A percentile compares a stretch with the other conserved stretches of the same genome.
Evolutionary conservation across 2,888 invertebrate species (phyloP).

Genomic region (Dinocampus coccinellae): DNA sequence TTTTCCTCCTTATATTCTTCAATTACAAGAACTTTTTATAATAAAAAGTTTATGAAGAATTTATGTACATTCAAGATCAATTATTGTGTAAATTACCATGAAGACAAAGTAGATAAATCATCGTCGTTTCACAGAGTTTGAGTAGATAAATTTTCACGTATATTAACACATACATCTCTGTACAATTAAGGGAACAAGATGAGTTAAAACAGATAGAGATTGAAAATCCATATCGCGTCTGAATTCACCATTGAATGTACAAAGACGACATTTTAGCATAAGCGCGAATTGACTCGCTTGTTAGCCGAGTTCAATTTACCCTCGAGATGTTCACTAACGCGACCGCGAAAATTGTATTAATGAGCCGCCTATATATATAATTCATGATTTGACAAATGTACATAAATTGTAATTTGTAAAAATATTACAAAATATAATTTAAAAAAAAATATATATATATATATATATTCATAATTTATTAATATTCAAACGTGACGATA

Average conservation of each 20-base stretch:
- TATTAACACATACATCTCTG: background rate
- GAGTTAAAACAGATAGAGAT: too few species aligned
- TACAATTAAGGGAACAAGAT: background rate
- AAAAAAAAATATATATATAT: background rate
- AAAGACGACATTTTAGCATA: slow-evolving; percentile 42
- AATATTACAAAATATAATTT: background rate
- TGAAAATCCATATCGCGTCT: slow-evolving; percentile 17
- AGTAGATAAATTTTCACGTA: background rate
- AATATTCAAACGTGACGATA: background rate
- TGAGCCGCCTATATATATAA: slow-evolving; percentile 19
- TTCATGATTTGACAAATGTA: slow-evolving; percentile 6
- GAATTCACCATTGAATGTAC: slow-evolving; percentile 33
- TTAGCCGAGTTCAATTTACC: slow-evolving; percentile 46
- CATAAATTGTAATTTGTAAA: background rate
- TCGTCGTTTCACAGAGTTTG: background rate
- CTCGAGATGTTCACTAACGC: slow-evolving; percentile 41
- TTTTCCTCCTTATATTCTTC: too few species aligned
- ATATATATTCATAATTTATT: too few species aligned
- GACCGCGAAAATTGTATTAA: slow-evolving; percentile 45
- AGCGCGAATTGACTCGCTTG: slow-evolving; percentile 47
- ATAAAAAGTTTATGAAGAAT: background rate
- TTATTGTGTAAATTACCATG: background rate
- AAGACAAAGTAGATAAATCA: background rate
- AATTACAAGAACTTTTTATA: too few species aligned
- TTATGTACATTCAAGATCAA: background rate